Conservation (phyloP, 1,140 invertebrate genomes). For the Brachionus angularis region DNA sequence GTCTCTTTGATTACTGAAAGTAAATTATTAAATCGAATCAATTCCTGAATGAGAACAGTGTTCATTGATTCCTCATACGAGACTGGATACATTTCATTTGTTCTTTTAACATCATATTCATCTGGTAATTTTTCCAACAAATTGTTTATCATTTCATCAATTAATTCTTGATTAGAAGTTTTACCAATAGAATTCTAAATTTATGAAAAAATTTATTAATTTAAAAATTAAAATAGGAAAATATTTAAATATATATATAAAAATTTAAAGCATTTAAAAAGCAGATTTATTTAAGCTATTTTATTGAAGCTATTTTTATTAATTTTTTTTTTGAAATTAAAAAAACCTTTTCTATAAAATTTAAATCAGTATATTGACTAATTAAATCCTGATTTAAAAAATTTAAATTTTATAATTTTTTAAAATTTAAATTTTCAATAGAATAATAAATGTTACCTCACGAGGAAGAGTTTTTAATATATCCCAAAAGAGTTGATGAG, state of each 20-base stretch:
- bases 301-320: too few relatives aligned
- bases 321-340: too few relatives aligned
- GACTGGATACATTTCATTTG: conserved; percentile 18
- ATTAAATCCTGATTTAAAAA: too few relatives aligned
- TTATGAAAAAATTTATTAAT: too few relatives aligned
- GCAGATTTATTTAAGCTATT: too few relatives aligned
- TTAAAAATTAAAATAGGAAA: too few relatives aligned
- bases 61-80: conserved; percentile 64
- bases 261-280: too few relatives aligned
- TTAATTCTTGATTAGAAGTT: conserved; percentile 16
- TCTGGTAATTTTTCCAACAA: conserved; percentile 1
- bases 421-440: background rate
- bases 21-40: conserved; percentile 76
- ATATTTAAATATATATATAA: too few relatives aligned
- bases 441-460: background rate
- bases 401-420: background rate
- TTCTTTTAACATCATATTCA: conserved; percentile 4
- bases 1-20: conserved; percentile 68
- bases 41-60: conserved; percentile 86
- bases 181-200: background rate
- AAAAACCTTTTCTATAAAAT: too few relatives aligned
- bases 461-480: conserved; percentile 10
- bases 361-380: too few relatives aligned
- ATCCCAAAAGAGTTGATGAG: background rate
- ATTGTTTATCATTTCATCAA: conserved; percentile 10